Base-by-base conservation (phyloP, 1,140 invertebrate genomes). In the Formica selysi region DNA sequence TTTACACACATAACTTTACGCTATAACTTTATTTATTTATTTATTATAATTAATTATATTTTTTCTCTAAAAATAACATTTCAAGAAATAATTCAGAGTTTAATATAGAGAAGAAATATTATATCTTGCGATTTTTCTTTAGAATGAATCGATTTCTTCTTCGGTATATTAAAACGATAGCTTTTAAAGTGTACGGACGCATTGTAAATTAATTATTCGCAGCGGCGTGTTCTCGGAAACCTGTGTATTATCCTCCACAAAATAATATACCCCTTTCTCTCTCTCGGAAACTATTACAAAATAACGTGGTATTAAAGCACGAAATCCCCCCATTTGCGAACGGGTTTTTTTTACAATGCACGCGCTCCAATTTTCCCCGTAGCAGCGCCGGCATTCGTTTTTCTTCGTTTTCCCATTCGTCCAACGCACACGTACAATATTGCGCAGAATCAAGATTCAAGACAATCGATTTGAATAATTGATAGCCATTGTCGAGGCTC, bases 401-500 rank as follows among this genome's bases (percentile, higher is more conserved):
- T 68, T 41, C 67, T 61, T 61, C 38, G 22, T 32, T 73, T 41
- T 83, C n/a, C 61, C 5, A 48, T 2, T 48, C 64, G 19, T 7
- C 32, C 79, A 4, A 36, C 26, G 5, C n/a, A 6, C 19, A 6
- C 4, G 64, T 22, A 80, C 54, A 65, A 81, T 61, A 19, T 73
- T 61, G 68, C 68, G 67, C 54, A 83, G 79, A 83, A 83, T 83
- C 68, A 83, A 73, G 65, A 81, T 19, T 73, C 67, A 73, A 71
- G 79, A 83, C 79, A 83, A 83, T 83, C 54, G 79, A 61, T n/a
- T 57, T 83, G 68, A 83, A 83, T 83, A 83, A 83, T 83, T 83
- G 68, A 83, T 83, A 13, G 41, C 7, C 79, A 22, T 1, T 51
- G 67, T 81, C 22, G 54, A 57, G 51, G 7, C 38, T 78, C n/a